phyloP scores from a whole-genome alignment of 2,113 vertebrate genomes.

The Eulemur rufifrons region DNA sequence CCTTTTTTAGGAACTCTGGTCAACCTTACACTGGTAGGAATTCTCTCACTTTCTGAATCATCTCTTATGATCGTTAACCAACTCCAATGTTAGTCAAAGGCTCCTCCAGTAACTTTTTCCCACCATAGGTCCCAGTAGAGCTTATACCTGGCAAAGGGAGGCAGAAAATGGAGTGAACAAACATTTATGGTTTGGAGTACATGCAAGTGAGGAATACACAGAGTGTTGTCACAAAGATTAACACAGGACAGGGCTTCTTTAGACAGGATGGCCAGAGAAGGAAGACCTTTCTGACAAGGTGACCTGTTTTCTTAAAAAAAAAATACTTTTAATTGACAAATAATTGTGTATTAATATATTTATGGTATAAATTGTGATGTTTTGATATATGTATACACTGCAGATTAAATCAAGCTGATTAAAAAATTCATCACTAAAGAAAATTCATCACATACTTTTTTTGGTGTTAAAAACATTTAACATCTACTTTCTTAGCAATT shows the following conservation, averaged over 20 bases:
- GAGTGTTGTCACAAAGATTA: background rate
- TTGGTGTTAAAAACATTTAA: background rate
- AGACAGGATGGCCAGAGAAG: background rate
- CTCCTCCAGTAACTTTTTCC: background rate
- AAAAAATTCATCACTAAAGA: background rate
- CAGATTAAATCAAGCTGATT: background rate
- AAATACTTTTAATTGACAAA: background rate
- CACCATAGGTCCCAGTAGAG: background rate
- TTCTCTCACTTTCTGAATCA: background rate
- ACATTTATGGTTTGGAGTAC: background rate
- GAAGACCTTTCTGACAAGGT: background rate
- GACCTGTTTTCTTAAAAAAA: background rate
- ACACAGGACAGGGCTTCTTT: background rate
- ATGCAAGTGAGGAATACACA: background rate
- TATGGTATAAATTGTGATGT: background rate
- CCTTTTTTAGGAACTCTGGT: background rate
- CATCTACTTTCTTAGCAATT: background rate
- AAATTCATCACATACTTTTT: background rate
- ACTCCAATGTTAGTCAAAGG: background rate
- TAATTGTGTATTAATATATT: background rate
- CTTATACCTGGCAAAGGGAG: background rate
- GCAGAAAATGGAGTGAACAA: background rate
- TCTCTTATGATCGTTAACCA: background rate
- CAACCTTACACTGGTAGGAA: background rate
- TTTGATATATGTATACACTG: background rate